Base-by-base conservation (phyloP, 2,113 vertebrate species). In the Vidua chalybeata region DNA sequence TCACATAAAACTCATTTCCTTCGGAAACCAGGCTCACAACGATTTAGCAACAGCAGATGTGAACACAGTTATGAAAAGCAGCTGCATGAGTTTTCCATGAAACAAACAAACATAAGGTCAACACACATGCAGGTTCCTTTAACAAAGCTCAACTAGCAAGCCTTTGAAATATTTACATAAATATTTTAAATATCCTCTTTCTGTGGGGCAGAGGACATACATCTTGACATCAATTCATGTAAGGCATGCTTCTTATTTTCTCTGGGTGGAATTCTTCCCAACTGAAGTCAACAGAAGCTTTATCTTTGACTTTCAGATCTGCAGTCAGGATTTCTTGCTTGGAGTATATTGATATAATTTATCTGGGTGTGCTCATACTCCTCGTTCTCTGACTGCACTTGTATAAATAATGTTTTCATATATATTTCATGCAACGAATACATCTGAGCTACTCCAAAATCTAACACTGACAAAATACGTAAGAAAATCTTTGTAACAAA, bases 1-100 rank as follows among this genome's bases (percentile, higher is more conserved):
- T 93, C 94, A 89, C 80, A 97, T 92, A 92, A 97, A 94, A 64
- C 86, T 89, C 86, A 96, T 94, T 96, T 97, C 95, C 96, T 93
- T 94, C 6, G 30, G 96, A 96, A 96, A 96, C 80, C 56, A 77
- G 83, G 73, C 92, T 93, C 74, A 55, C 90, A 87, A 51, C 15
- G 14, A 87, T 54, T 69, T 49, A 89, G 87, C 75, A 76, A 10
- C 62, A 94, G 89, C 94, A 96, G 89, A 96, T 97, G 96, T 95
- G 94, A 87, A 20, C 54, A 16, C 17, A 48, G 63, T 90, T 93
- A 96, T 90, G 85, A 45, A 88, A 91, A 95, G 52, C 96, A 97
- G 93, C 90, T 96, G 95, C 67, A 31, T 1, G 67, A 63, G 43
- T 51, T 87, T 59, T 69, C 41, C 13, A 19, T 24, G 82, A 96